Conservation (phyloP, 2,888 invertebrate genomes). For the Lobophora halterata region DNA sequence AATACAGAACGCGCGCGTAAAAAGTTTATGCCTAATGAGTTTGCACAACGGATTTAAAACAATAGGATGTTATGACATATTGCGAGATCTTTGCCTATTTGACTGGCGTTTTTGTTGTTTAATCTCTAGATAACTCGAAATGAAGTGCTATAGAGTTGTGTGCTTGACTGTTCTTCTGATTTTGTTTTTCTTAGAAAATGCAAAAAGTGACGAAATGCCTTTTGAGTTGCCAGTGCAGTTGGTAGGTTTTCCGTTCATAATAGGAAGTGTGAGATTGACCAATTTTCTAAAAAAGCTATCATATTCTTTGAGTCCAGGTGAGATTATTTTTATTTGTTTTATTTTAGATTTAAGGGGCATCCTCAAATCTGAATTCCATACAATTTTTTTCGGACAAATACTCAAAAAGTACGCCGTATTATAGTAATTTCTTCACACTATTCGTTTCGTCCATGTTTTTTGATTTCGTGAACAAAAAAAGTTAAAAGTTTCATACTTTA, state of each 20-base stretch:
- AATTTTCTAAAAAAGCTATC: slow-evolving; percentile 92
- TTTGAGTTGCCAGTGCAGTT: slow-evolving; percentile 92
- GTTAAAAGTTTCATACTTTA: too few species aligned
- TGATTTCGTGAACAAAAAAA: too few species aligned
- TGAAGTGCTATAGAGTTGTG: slow-evolving; percentile 24
- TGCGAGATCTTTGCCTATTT: slow-evolving; percentile 13
- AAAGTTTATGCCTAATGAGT: slow-evolving; percentile 11
- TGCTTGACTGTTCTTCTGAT: slow-evolving; percentile 23
- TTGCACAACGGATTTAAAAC: slow-evolving; percentile 13
- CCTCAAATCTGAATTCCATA: too few species aligned
- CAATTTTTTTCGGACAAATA: too few species aligned
- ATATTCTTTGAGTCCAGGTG: slow-evolving; percentile 91
- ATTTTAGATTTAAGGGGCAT: not conserved
- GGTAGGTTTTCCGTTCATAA: slow-evolving; percentile 91
- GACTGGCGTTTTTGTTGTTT: too few species aligned
- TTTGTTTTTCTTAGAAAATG: slow-evolving; percentile 30
- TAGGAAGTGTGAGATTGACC: slow-evolving; percentile 87
- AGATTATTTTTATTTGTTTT: slow-evolving; percentile 40
- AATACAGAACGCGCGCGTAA: too few species aligned
- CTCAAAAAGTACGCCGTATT: too few species aligned
- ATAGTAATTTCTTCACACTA: too few species aligned
- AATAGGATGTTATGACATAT: slow-evolving; percentile 16
- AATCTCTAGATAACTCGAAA: slow-evolving; percentile 13
- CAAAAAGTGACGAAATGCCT: slow-evolving; percentile 65
- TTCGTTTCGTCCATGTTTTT: too few species aligned